Conservation (phyloP, 2,888 invertebrate species). For the Caenorhabditis uteleia region DNA sequence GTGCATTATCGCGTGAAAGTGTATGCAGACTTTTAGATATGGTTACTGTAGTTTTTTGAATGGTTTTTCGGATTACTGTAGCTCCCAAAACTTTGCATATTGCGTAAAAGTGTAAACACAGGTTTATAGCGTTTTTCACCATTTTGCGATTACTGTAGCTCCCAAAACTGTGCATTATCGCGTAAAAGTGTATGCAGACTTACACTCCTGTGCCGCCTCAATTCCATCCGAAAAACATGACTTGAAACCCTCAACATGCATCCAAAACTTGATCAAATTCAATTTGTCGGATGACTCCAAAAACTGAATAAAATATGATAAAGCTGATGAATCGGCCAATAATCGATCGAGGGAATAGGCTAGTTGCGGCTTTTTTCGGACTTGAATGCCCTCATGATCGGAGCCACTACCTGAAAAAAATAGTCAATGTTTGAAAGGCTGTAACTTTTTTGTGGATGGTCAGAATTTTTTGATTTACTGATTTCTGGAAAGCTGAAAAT, state of each 20-base stretch:
- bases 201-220: constrained; percentile 33
- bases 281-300: constrained; percentile 74
- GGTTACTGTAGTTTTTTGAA: no score
- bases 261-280: constrained; percentile 72
- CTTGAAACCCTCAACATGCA: constrained; percentile 73
- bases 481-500: neutral
- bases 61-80: no score
- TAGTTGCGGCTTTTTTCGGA: constrained; percentile 25
- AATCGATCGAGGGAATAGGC: constrained; percentile 80
- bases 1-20: no score
- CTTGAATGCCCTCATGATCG: constrained; percentile 24
- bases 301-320: constrained; percentile 85
- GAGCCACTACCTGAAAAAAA: constrained; percentile 22
- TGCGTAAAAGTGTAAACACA: no score
- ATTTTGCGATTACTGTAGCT: no score
- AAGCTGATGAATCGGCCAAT: constrained; percentile 80
- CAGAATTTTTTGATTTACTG: neutral
- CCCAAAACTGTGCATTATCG: neutral
- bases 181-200: constrained; percentile 2
- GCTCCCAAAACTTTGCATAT: no score
- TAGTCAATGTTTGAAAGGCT: neutral
- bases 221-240: constrained; percentile 53
- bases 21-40: no score
- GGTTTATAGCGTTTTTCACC: no score
- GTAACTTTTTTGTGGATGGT: neutral